Base-by-base conservation (phyloP, 2,797 vertebrate genomes). In the Arrhamphus sclerolepis region DNA sequence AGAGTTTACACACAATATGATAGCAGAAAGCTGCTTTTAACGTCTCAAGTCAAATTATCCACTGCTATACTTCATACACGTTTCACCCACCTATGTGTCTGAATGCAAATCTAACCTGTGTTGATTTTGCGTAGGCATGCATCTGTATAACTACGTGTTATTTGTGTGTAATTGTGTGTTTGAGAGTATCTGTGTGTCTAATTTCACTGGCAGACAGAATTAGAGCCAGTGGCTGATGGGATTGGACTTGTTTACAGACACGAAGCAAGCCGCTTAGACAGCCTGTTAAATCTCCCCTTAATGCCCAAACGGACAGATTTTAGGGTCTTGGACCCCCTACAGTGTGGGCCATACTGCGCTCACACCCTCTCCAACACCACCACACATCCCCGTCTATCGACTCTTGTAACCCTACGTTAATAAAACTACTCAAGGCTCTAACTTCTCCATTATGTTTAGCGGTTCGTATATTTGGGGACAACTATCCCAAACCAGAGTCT, bases 171-270 rank as follows among this genome's bases (percentile, higher is more conserved):
- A 83, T 76, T 75, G 68, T 75, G 76, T 71, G 70, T 71, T 70
- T 80, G 56, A 72, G 63, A 75, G 65, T 60, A 66, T 70, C 67
- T 64, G 72, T 75, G 76, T 61, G 38, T 82, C 66, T 89, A 66
- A 86, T 75, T 72, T 84, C 89, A 91, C 92, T 86, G 84, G 91
- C 91, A 93, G 92, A 90, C 90, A 89, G 91, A 91, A 92, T 93
- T 91, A 93, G 87, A 93, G 87, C 85, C 91, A 89, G 90, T 81
- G 88, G 89, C 92, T 93, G 92, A 93, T 91, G 86, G 89, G 93
- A 93, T 93, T 94, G 92, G 89, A 88, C 91, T 93, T 93, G 92
- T 92, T 94, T 94, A 94, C 92, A 93, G 93, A 92, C 92, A 90
- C 72, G 62, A 86, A 83, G 65, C 74, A 79, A 92, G 92, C 90